Base-by-base conservation (phyloP, 2,113 vertebrate species). In the Synchiropus splendidus region DNA sequence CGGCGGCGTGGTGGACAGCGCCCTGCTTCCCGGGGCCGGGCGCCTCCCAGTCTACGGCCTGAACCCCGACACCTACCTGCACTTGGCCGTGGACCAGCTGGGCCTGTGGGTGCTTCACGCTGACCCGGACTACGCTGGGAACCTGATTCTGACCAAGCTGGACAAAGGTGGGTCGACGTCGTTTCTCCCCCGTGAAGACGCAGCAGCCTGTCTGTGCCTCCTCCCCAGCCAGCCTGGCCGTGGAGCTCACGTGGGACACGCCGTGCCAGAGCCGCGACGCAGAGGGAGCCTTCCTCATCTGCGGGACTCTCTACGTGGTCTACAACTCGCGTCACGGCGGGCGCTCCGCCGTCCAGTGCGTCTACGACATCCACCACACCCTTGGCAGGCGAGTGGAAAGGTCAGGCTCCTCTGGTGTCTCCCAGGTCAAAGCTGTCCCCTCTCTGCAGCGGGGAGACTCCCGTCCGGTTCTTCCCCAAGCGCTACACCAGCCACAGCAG, bases 91-190 rank as follows among this genome's bases (percentile, higher is more conserved):
- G 1, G 94, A 98, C 0, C 92, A 98, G 42, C 83, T 93, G 0
- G 92, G 94, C 16, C 87, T 98, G 16, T 98, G 94, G 94, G 85
- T 89, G 45, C 85, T 97, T 10, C 85, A 98, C 1, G 79, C 89
- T 6, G 92, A 95, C 18, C 76, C 85, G 5, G 87, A 89, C 32
- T 77, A 74, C 0, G 77, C 52, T 9, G 85, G 85, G 13, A 90
- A 92, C 59, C 74, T 98, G 36, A 86, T 92, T 37, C 63, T 98
- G 50, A 89, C 87, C 35, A 96, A 94, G 76, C 83, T 98, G 45
- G 87, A 92, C 45, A 72, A 77, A 16, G 45, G 75, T 80, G 50
- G 3, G 47, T 16, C 13, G 14, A 18, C n/a, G n/a, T n/a, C n/a
- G n/a, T n/a, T n/a, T n/a, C n/a, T n/a, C n/a, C n/a, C n/a, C 12